phyloP scores from a whole-genome alignment of 2,797 vertebrate genomes.

The Peromyscus melanophrys region DNA sequence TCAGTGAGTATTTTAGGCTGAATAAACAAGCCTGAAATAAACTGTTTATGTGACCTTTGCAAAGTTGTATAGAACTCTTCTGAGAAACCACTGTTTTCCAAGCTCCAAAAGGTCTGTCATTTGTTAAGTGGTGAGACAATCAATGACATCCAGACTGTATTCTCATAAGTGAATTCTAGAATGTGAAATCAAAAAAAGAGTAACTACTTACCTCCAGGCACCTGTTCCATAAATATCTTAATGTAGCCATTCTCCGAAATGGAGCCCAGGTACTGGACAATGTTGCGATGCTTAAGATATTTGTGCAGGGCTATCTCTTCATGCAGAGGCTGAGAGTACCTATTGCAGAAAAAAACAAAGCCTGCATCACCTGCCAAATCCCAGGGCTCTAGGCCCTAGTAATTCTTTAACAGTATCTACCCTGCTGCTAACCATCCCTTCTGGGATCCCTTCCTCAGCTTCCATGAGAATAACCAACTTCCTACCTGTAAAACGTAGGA shows the following conservation, averaged over 20 bases:
- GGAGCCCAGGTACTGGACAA: slow-evolving; percentile 92
- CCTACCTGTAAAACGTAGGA: background rate
- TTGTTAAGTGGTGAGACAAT: slow-evolving; percentile 29
- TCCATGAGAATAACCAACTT: background rate
- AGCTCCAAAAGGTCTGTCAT: background rate
- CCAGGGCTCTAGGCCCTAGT: background rate
- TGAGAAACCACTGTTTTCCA: background rate
- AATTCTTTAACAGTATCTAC: background rate
- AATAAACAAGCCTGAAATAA: slow-evolving; percentile 30
- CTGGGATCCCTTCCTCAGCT: background rate
- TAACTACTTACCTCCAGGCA: slow-evolving; percentile 91
- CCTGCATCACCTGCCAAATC: background rate
- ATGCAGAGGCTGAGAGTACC: slow-evolving; percentile 91
- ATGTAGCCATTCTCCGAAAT: slow-evolving; percentile 91
- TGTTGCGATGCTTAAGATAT: slow-evolving; percentile 91
- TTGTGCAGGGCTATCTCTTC: slow-evolving; percentile 92
- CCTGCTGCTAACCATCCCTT: background rate
- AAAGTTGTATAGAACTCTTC: slow-evolving; percentile 30
- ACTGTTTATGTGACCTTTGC: background rate
- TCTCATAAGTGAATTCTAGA: slow-evolving; percentile 12
- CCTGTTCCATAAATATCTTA: slow-evolving; percentile 94
- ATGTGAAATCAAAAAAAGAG: background rate
- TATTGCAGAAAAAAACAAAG: slow-evolving; percentile 59
- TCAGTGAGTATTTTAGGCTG: slow-evolving; percentile 2
- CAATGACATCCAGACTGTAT: background rate